Evolutionary conservation across 2,113 vertebrate genomes (phyloP).

Genomic region (Malurus alboscapulatus): DNA sequence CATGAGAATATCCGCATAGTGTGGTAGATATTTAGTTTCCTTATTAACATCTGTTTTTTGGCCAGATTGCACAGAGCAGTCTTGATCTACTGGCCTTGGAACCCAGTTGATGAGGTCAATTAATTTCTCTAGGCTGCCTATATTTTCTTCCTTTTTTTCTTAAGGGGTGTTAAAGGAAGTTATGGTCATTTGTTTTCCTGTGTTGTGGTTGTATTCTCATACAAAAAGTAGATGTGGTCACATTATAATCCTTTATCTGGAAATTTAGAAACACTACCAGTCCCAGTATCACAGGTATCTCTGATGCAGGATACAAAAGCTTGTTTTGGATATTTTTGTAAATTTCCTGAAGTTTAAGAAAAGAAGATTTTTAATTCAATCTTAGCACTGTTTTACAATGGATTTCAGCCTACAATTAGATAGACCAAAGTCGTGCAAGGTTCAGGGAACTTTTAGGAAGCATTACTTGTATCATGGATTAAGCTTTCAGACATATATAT

Average conservation of each 20-base stretch:
- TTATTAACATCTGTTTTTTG: neutral
- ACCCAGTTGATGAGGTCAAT: neutral
- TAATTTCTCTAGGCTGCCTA: neutral
- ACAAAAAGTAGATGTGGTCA: neutral
- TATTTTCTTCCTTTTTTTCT: neutral
- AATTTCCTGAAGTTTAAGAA: neutral
- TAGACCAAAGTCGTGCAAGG: neutral
- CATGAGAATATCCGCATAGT: neutral
- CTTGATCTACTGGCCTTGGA: neutral
- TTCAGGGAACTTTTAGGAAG: neutral
- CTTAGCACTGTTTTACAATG: neutral
- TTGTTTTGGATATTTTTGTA: neutral
- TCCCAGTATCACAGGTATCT: neutral
- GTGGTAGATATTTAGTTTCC: neutral
- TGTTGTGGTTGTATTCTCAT: neutral
- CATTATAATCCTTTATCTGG: neutral
- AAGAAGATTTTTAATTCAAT: neutral
- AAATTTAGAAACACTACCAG: neutral
- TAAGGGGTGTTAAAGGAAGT: neutral
- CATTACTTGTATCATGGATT: neutral
- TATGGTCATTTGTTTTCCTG: neutral
- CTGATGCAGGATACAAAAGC: neutral
- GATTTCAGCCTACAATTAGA: neutral
- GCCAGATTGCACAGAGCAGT: neutral
- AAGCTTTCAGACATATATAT: neutral